Evolutionary conservation across 2,797 vertebrate species (phyloP), one percentile per base, ranked within the genome.

Genomic region (Phoeniculus purpureus): DNA sequence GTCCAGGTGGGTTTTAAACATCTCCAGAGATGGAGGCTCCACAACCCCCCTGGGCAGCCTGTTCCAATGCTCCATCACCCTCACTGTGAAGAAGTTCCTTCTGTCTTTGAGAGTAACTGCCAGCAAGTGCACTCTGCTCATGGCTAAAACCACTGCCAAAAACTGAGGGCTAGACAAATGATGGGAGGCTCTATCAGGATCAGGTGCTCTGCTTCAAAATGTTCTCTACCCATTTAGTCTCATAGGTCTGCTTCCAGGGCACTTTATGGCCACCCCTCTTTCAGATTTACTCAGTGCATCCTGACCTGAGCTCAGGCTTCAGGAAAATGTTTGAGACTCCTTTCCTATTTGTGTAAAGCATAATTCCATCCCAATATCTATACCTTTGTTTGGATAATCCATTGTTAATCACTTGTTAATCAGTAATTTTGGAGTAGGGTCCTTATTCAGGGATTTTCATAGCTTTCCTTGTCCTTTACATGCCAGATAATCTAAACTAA

Each of bases 41-140:
- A 37, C 37, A 37, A 37, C 37, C 37, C 12, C 37, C 37, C 37
- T 12, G n/a, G n/a, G n/a, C n/a, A n/a, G n/a, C n/a, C n/a, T n/a
- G n/a, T 37, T 37, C 37, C 37, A 37, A 37, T 37, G 37, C 37
- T 37, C 37, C 12, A 12, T 37, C 37, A 37, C 37, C 37, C 37
- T 37, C 37, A 37, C 37, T 37, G 37, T 37, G 37, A 37, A 37
- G 37, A 37, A 37, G 37, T 37, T 37, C 37, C 37, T 37, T 37
- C 37, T 37, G 37, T 37, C 43, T 43, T 43, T 97, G 98, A 97
- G 95, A 96, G 92, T 87, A 96, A 81, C 92, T 97, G 97, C 34
- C 61, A 54, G 50, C 68, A 97, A 98, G 97, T 87, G 94, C 94
- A 97, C 60, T 97, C 96, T 95, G 92, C 94, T 97, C 78, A 52